Evolutionary conservation across 2,113 vertebrate species (phyloP), one percentile per base, ranked within the genome.

Genomic region (Muscicapa adusta): DNA sequence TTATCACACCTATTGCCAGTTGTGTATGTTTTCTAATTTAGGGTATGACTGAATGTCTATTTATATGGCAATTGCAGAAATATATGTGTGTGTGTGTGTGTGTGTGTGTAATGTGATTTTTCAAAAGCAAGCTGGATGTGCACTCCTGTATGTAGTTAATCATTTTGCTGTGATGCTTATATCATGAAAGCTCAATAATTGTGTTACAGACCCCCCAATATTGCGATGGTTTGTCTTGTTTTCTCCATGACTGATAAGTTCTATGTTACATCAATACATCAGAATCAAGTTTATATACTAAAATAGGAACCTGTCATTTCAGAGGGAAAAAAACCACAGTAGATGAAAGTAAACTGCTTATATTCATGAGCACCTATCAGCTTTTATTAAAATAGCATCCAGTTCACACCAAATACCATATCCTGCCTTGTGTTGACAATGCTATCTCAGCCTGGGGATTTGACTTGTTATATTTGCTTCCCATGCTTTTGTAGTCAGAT

Each of bases 381-480:
- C 74, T 56, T 94, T 87, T 92, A 85, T 79, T 92, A 87, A 89
- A 72, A 72, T 24, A 56, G 34, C 58, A 73, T 65, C 33, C 26
- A 84, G 33, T 79, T 91, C 85, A 93, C 71, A 77, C 84, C 58
- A 76, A 88, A 93, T 92, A 54, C 43, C 38, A 54, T 85, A 91
- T 85, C 54, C 70, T 84, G 57, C 42, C 33, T 95, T 57, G 8
- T 72, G 73, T 79, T 23, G 6, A 50, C 70, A 85, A 11, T 63
- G n/a, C 73, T 92, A 75, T 94, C 83, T 94, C 50, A 70, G 60
- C 13, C 89, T 88, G 62, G 50, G 38, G 80, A 85, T 91, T 94
- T 95, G 48, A 63, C 40, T 85, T 84, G 29, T 34, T 56, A 4
- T 68, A 94, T 82, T 85, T 92, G 31, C 77, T 92, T 91, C 45